These are phyloP conservation scores for Felis catus DNA, from an alignment of 2,113 vertebrate species.

Conservation along the genomic window F.catus_Fca126_mat1.0 CM031414.1:46187501-46188000, in stretches of 20 bases:
- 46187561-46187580: neutral
- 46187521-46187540: neutral
- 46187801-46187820: neutral
- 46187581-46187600: neutral
- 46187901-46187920: neutral
- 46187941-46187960: neutral
- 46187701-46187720: neutral
- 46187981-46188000: slow-evolving; percentile 15
- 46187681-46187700: neutral
- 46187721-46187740: neutral
- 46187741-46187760: neutral
- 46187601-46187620: neutral
- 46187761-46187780: neutral
- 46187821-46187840: neutral
- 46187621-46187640: neutral
- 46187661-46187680: neutral
- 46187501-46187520: neutral
- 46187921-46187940: neutral
- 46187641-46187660: neutral
- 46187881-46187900: neutral
- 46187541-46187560: neutral
- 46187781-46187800: neutral
- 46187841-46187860: neutral
- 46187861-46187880: neutral
- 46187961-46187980: slow-evolving; percentile 26